A percentile compares a stretch with the other conserved stretches of the same genome.
Evolutionary conservation across 2,797 vertebrate species (phyloP).

Genomic region (Betta splendens): DNA sequence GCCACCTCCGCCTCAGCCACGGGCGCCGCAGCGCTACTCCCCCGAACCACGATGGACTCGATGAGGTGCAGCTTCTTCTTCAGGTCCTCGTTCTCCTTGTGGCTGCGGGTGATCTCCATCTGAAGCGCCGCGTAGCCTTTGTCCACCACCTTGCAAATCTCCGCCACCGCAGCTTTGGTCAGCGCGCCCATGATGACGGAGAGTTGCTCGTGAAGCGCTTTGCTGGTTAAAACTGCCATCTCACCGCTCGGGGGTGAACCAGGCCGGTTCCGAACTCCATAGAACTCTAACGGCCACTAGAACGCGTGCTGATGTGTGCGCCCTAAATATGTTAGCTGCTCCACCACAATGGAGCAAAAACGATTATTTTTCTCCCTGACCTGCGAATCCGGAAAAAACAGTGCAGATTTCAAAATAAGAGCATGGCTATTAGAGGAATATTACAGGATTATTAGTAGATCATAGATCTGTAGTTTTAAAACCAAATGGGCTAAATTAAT

Average conservation of each 20-base stretch:
- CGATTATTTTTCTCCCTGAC: background rate
- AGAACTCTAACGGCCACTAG: background rate
- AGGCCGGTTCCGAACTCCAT: background rate
- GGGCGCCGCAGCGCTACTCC: background rate
- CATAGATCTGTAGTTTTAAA: background rate
- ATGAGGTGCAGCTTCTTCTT: slow-evolving; percentile 72
- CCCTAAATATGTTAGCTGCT: fast-evolving
- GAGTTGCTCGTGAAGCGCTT: slow-evolving; percentile 60
- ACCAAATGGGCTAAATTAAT: background rate
- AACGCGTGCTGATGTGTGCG: background rate
- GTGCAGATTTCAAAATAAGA: slow-evolving; percentile 48
- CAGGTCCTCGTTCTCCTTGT: slow-evolving; percentile 71
- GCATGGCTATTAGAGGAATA: background rate
- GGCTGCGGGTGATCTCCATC: slow-evolving; percentile 63
- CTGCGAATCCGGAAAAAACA: slow-evolving; percentile 13
- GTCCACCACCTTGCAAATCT: slow-evolving; percentile 71
- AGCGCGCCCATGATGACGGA: slow-evolving; percentile 66
- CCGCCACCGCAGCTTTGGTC: slow-evolving; percentile 64
- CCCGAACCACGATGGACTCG: slow-evolving; percentile 69
- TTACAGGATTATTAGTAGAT: background rate
- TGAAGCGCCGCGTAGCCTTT: slow-evolving; percentile 68
- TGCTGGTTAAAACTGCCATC: slow-evolving; percentile 39
- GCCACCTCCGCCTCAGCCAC: background rate
- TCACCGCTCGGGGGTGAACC: background rate
- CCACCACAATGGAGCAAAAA: background rate